Conservation (phyloP, 2,888 invertebrate species). For the Ophioninae sp. region DNA sequence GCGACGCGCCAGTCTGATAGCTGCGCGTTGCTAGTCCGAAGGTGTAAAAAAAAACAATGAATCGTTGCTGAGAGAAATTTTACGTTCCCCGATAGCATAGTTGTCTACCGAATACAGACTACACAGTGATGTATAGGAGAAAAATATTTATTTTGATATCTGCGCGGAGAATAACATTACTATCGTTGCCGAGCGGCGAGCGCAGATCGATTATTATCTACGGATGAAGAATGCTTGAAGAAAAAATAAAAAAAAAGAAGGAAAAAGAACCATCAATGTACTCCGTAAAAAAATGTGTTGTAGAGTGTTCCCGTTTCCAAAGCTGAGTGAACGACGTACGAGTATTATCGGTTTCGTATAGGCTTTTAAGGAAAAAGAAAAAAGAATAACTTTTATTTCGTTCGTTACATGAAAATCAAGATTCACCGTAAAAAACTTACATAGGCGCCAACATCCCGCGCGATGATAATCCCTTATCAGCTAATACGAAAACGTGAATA, state of each 20-base stretch:
- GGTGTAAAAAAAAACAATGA: slow-evolving; percentile 1
- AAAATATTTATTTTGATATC: slow-evolving; percentile 65
- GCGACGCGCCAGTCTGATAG: slow-evolving; percentile 82
- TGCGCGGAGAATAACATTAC: slow-evolving; percentile 40
- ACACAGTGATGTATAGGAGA: slow-evolving; percentile 61
- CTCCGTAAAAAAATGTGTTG: slow-evolving; percentile 55
- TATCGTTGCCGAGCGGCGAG: slow-evolving; percentile 22
- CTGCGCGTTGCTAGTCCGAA: slow-evolving; percentile 72
- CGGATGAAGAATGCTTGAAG: slow-evolving; percentile 38
- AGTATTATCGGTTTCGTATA: too few relatives aligned
- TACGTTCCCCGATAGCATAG: slow-evolving; percentile 45
- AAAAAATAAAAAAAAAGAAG: slow-evolving; percentile 13
- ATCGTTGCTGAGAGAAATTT: slow-evolving; percentile 38
- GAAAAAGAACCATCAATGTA: slow-evolving; percentile 42
- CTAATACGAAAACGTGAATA: neutral
- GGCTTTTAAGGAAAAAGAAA: slow-evolving; percentile 6
- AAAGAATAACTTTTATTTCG: slow-evolving; percentile 45
- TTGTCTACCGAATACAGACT: slow-evolving; percentile 52
- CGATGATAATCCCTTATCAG: neutral
- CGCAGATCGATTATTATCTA: slow-evolving; percentile 36
- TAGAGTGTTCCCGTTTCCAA: neutral
- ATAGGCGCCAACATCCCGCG: neutral
- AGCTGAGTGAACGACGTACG: neutral
- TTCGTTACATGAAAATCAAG: slow-evolving; percentile 22
- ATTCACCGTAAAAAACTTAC: slow-evolving; percentile 29